Base-by-base conservation (phyloP, 2,113 vertebrate species). In the Entomyzon cyanotis region DNA sequence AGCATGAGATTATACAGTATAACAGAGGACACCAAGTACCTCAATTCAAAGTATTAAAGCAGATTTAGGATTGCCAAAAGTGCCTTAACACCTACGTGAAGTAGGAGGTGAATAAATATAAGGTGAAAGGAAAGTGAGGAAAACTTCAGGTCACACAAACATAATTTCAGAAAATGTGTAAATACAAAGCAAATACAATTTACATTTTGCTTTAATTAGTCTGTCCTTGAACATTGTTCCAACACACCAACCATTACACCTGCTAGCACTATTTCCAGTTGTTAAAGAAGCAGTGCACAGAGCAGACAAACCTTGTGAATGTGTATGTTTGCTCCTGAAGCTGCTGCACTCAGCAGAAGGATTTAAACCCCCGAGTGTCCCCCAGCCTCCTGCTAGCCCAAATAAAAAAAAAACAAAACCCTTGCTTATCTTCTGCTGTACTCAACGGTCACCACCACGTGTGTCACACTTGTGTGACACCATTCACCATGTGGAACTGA, bases 1-100 rank as follows among this genome's bases (percentile, higher is more conserved):
- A 49, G 44, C 19, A 31, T 11, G 27, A 89, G 13, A 62, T 12
- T n/a, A 33, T 9, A 23, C 11, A 0, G 0, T 4, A 0, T 4
- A 62, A 62, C 1, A 12, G 17, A 27, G 21, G 18, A 33, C 28
- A 59, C 7, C 8, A 71, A 50, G 24, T 12, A 52, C 2, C 41
- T 47, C 28, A n/a, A 53, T 27, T 60, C 25, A 37, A 65, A 64
- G 39, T 5, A 55, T 12, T 31, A 76, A 39, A 80, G 8, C 14
- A 90, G 28, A 84, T 3, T 31, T 33, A 46, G 24, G 18, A 63
- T 19, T 64, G 28, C 25, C 10, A n/a, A 6, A 65, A 70, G 17
- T 31, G 68, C 39, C 33, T 55, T 65, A 65, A 46, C 3, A 6
- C 21, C 53, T 64, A 9, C 22, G 39, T 10, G 49, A 88, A 85